phyloP scores from a whole-genome alignment of 2,113 vertebrate species.

The Plecturocebus donacophilus region DNA sequence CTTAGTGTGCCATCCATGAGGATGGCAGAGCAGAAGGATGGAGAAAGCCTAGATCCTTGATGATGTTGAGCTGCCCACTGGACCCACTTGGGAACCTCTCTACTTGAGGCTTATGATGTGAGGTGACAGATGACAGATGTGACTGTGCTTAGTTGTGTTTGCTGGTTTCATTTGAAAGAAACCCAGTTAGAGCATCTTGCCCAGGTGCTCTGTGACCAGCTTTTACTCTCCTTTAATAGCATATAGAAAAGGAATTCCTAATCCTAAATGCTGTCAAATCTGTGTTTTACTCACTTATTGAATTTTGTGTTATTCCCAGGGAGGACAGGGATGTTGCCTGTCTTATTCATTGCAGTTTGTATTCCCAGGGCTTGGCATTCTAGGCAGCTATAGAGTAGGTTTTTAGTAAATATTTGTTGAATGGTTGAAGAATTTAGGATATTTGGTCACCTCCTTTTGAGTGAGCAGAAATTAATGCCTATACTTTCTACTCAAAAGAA shows the following conservation, averaged over 20 bases:
- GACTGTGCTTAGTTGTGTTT: neutral
- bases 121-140: neutral
- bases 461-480: neutral
- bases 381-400: neutral
- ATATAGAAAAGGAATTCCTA: neutral
- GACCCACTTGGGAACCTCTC: neutral
- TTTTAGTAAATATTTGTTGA: slow-evolving; percentile 2
- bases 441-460: slow-evolving; percentile 10
- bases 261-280: neutral
- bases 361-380: neutral
- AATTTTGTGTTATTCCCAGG: slow-evolving; percentile 6
- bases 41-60: neutral
- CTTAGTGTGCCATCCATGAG: neutral
- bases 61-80: neutral
- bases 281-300: slow-evolving; percentile 23
- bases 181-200: neutral
- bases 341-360: neutral
- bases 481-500: slow-evolving; percentile 9
- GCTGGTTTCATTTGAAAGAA: neutral
- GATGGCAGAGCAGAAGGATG: neutral
- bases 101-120: neutral
- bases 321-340: neutral
- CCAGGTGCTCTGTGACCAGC: neutral
- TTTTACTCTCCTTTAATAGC: slow-evolving; percentile 8
- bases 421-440: slow-evolving; percentile 25